These are phyloP conservation scores for Sinotaia quadrata DNA, from an alignment of 2,888 invertebrate species.

Conservation along the genomic window DNA sequence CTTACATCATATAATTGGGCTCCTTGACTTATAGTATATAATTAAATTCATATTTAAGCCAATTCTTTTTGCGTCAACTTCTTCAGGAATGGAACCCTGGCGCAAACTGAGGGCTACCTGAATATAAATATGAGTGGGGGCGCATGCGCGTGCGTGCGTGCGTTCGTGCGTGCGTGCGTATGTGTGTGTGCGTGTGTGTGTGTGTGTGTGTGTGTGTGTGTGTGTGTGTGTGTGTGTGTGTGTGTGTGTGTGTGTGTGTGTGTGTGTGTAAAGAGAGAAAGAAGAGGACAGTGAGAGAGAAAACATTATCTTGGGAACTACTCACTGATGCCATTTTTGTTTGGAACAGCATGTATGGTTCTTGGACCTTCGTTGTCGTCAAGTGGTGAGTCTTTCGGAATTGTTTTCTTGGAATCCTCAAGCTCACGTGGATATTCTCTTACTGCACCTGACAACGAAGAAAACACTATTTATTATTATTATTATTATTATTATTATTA, in stretches of 20 bases:
- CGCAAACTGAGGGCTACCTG: no score
- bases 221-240: background rate
- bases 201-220: background rate
- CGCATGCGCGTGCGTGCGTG: background rate
- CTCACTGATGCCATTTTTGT: constrained; percentile 9
- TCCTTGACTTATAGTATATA: no score
- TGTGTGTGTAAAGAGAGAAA: no score
- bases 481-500: background rate
- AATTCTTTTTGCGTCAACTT: no score
- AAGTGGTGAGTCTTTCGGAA: background rate
- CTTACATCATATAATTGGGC: no score
- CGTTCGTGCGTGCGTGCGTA: no score
- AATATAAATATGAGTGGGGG: constrained; percentile 12
- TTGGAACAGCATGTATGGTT: constrained; percentile 9
- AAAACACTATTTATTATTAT: background rate
- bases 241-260: background rate
- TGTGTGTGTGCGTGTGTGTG: background rate
- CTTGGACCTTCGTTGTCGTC: constrained; percentile 14
- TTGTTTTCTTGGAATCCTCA: constrained; percentile 3
- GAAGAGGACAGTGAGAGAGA: background rate
- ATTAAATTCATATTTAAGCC: no score
- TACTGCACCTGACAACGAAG: background rate
- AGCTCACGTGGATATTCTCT: background rate
- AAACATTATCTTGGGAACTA: no score
- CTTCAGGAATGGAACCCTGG: no score